These are phyloP conservation scores for Chrysodeixis includens DNA, from an alignment of 2,888 invertebrate genomes.

Conservation along the genomic window DNA sequence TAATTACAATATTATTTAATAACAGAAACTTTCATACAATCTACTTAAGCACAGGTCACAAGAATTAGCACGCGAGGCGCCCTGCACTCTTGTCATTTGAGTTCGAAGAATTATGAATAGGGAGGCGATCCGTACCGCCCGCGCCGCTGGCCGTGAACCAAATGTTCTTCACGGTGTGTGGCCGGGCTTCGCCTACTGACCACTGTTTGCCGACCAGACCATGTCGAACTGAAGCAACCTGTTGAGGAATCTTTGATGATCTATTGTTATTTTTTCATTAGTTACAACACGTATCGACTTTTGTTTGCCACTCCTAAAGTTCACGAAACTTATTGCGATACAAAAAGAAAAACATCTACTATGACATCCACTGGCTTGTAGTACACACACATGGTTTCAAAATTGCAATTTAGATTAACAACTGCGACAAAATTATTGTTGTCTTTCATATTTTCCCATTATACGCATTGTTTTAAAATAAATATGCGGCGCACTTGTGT, in stretches of 20 bases:
- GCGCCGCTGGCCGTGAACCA: slow-evolving; percentile 81
- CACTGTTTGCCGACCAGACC: slow-evolving; percentile 71
- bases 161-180: slow-evolving; percentile 81
- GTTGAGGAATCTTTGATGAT: slow-evolving; percentile 78
- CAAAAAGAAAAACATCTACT: slow-evolving; percentile 1
- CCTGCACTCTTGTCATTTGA: slow-evolving; percentile 56
- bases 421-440: slow-evolving; percentile 73
- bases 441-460: slow-evolving; percentile 77
- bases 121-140: slow-evolving; percentile 43
- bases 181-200: slow-evolving; percentile 59
- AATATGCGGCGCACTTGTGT: slow-evolving; percentile 76
- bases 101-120: slow-evolving; percentile 38
- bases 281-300: slow-evolving; percentile 68
- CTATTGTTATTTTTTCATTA: slow-evolving; percentile 85
- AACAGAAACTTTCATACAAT: slow-evolving; percentile 55
- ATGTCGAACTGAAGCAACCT: slow-evolving; percentile 70
- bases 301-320: slow-evolving; percentile 44
- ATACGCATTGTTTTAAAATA: slow-evolving; percentile 75
- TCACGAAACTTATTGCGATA: slow-evolving; percentile 32
- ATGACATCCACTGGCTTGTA: neutral
- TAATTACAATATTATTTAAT: no score
- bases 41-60: slow-evolving; percentile 50
- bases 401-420: slow-evolving; percentile 75
- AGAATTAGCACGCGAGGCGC: slow-evolving; percentile 49
- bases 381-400: slow-evolving; percentile 67